Conservation (phyloP, 2,113 vertebrate genomes). For the Callocephalon fimbriatum region DNA sequence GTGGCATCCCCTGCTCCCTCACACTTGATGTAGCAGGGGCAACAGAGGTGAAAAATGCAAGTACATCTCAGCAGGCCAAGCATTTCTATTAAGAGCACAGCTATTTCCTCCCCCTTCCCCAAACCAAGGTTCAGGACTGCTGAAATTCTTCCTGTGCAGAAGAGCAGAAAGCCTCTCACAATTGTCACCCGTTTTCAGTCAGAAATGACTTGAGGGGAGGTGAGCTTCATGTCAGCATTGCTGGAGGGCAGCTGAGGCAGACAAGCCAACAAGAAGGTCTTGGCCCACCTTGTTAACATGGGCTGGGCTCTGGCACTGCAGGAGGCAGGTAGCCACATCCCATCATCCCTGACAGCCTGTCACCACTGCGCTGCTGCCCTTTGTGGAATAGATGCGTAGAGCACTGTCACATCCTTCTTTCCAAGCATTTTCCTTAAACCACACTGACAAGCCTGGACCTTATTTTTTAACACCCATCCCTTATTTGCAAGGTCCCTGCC, state of each 20-base stretch:
- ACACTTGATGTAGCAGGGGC: slow-evolving; percentile 51
- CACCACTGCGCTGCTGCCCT: accelerated
- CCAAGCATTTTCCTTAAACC: not conserved
- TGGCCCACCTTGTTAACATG: accelerated
- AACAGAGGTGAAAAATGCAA: slow-evolving; percentile 43
- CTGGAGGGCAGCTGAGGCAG: not conserved
- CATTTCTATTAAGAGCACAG: not conserved
- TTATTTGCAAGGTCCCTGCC: not conserved
- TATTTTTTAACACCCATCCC: not conserved
- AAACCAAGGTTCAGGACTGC: not conserved
- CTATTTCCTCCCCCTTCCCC: not conserved
- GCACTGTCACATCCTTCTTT: not conserved
- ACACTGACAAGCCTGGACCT: not conserved
- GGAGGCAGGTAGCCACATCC: accelerated
- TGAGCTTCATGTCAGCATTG: not conserved
- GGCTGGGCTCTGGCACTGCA: not conserved
- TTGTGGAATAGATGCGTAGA: not conserved
- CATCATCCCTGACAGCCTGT: not conserved
- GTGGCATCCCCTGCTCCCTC: slow-evolving; percentile 57
- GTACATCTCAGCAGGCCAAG: not conserved
- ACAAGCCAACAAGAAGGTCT: not conserved
- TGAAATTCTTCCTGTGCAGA: not conserved
- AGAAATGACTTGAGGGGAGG: accelerated
- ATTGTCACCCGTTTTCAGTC: not conserved
- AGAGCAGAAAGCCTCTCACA: not conserved